phyloP scores from a whole-genome alignment of 1,140 invertebrate genomes.

The Drosophila lacertosa region DNA sequence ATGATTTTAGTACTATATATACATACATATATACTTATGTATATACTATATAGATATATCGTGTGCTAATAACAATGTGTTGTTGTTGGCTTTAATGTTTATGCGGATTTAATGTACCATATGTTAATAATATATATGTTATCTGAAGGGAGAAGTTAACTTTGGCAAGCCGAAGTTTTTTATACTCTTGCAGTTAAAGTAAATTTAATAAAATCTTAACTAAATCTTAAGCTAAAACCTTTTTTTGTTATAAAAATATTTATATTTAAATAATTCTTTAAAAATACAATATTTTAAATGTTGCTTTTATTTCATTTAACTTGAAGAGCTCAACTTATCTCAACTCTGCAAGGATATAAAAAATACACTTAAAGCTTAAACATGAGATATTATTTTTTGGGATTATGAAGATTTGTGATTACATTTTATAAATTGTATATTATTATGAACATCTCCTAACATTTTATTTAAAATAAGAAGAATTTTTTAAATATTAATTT shows the following conservation, averaged over 20 bases:
- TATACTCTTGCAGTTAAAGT: constrained; percentile 3
- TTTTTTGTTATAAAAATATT: too few species aligned
- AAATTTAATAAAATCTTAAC: too few species aligned
- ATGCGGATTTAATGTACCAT: constrained; percentile 29
- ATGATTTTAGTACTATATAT: constrained; percentile 35
- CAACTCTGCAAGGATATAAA: too few species aligned
- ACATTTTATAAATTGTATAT: too few species aligned
- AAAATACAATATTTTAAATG: too few species aligned
- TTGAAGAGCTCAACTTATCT: too few species aligned
- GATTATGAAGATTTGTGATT: neutral
- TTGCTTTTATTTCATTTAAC: too few species aligned
- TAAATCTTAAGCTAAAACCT: too few species aligned
- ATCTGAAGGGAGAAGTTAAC: neutral
- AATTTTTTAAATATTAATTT: neutral
- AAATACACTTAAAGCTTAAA: too few species aligned
- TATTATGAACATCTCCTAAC: neutral
- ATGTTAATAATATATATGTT: constrained; percentile 25
- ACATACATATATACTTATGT: constrained; percentile 28
- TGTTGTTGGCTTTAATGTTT: constrained; percentile 53
- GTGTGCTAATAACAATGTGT: constrained; percentile 28
- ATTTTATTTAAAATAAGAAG: neutral
- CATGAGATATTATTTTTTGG: too few species aligned
- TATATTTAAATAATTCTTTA: too few species aligned
- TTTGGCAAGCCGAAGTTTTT: constrained; percentile 13
- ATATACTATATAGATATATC: constrained; percentile 32